Evolutionary conservation across 2,888 invertebrate species (phyloP).

Genomic region (Leucophenga maculata): DNA sequence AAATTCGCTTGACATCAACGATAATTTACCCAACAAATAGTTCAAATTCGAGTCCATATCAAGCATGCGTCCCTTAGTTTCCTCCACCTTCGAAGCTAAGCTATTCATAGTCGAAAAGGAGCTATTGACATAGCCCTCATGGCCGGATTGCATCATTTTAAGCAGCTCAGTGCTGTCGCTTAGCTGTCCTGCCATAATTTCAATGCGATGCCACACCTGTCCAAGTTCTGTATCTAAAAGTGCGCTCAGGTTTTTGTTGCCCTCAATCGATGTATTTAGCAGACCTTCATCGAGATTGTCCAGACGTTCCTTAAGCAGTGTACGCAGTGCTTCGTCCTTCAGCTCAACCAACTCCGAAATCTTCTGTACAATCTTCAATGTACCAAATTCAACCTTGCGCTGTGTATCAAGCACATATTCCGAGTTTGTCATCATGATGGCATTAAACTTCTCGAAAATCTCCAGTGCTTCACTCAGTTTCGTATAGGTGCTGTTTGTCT

Average conservation of each 20-base stretch:
- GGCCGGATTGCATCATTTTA: conserved; percentile 82
- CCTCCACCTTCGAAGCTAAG: conserved; percentile 84
- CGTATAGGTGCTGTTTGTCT: conserved; percentile 75
- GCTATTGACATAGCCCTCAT: conserved; percentile 85
- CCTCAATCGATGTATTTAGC: conserved; percentile 80
- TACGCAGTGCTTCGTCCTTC: conserved; percentile 79
- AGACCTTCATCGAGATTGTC: conserved; percentile 81
- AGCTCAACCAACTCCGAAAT: conserved; percentile 80
- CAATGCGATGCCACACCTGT: conserved; percentile 92
- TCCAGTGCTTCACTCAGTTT: conserved; percentile 75
- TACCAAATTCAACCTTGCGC: conserved; percentile 87
- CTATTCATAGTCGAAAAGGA: conserved; percentile 83
- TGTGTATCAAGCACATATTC: conserved; percentile 89
- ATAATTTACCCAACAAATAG: conserved; percentile 83
- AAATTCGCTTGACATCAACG: conserved; percentile 88
- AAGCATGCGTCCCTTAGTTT: conserved; percentile 83
- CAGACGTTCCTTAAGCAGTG: conserved; percentile 79
- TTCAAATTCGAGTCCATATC: conserved; percentile 88
- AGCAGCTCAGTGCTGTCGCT: conserved; percentile 82
- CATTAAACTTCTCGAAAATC: conserved; percentile 80
- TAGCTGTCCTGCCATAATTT: conserved; percentile 89
- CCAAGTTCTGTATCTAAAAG: conserved; percentile 86
- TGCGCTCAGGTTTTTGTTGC: conserved; percentile 81
- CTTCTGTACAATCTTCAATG: conserved; percentile 85
- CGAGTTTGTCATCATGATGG: conserved; percentile 85